Evolutionary conservation across 2,888 invertebrate genomes (phyloP), one percentile per base, ranked within the genome.

Genomic region (Notocelia uddmanniana): DNA sequence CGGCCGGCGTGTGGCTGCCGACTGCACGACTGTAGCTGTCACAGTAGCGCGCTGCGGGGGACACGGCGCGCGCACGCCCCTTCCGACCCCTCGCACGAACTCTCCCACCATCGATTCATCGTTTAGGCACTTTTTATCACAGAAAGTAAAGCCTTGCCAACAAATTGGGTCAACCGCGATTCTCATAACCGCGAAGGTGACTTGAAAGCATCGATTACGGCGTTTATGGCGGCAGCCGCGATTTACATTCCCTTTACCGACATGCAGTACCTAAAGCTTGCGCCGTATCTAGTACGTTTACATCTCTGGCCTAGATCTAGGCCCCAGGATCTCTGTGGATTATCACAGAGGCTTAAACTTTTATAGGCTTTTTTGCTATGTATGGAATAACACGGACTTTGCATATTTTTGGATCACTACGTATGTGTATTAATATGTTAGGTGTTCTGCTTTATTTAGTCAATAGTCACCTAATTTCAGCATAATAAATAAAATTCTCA

Each of bases 91-190:
- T 82, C 78, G 76, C 78, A 75, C 74, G 76, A 78, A 76, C 79
- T 78, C 77, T 78, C 77, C 80, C 78, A 80, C 83, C 88, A 89
- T 89, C 86, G 86, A 88, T 89, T 87, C 84, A 83, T 77, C 82
- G 82, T 84, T 85, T 81, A 78, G 78, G 77, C 73, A 81, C 79
- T 83, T 85, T 85, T 86, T 85, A 83, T 82, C 81, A 82, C 83
- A 80, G 76, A 83, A 83, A 82, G 79, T 79, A 80, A 83, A 82
- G 80, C 79, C 78, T 69, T 73, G 74, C 74, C 31, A 66, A 68
- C 59, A 76, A 85, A 84, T 81, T 83, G 78, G 84, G 83, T 84
- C 82, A 84, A 75, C 78, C 77, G 69, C 70, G 63, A 78, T 76
- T 77, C 76, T 76, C 76, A 70, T 74, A 71, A 68, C 64, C 57